phyloP scores from a whole-genome alignment of 1,140 invertebrate genomes.

The Drosophila repletoides region DNA sequence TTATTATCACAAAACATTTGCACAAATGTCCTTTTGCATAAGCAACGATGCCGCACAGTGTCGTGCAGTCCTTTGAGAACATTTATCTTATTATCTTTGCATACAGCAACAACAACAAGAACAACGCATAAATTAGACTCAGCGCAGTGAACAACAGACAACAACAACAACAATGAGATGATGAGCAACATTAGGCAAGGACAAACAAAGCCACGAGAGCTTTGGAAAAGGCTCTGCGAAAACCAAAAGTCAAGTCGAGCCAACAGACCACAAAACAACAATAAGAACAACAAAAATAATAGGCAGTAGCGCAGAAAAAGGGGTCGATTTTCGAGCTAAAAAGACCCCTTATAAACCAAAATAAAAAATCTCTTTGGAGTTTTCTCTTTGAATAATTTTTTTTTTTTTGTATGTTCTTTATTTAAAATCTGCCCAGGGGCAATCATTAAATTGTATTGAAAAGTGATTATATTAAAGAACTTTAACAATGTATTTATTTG shows the following conservation, averaged over 20 bases:
- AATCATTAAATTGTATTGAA: no score
- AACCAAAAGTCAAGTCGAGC: slow-evolving; percentile 78
- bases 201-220: slow-evolving; percentile 72
- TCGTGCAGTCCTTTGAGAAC: slow-evolving; percentile 78
- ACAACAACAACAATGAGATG: slow-evolving; percentile 58
- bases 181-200: slow-evolving; percentile 79
- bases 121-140: slow-evolving; percentile 75
- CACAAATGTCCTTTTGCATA: slow-evolving; percentile 78
- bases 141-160: slow-evolving; percentile 42
- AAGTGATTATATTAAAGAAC: no score
- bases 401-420: no score
- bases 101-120: slow-evolving; percentile 55
- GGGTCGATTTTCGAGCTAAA: no score
- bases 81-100: slow-evolving; percentile 81
- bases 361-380: no score
- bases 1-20: slow-evolving; percentile 80
- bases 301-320: no score
- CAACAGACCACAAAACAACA: slow-evolving; percentile 67
- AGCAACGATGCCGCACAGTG: slow-evolving; percentile 62
- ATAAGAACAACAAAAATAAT: slow-evolving; percentile 30
- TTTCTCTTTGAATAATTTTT: no score
- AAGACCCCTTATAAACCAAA: no score
- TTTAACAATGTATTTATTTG: no score
- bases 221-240: slow-evolving; percentile 68
- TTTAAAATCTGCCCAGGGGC: no score